Percentiles rank a stretch among this genome's conserved stretches.
phyloP scores from a whole-genome alignment of 92 coral and sea anemone species.

The Pocillopora grandis region DNA sequence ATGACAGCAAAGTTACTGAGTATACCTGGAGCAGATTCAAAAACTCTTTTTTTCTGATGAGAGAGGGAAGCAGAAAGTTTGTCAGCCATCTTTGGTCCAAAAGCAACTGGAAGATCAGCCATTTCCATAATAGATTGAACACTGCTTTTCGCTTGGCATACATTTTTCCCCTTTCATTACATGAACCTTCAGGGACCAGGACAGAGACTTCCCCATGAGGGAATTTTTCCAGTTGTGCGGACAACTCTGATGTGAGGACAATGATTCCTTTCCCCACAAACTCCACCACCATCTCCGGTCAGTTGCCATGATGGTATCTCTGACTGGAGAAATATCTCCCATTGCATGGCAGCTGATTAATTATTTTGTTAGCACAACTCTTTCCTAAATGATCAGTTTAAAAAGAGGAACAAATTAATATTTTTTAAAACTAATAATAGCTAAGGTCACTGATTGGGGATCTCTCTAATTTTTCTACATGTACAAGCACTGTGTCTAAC shows the following conservation, averaged over 20 bases:
- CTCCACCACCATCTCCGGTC: neutral
- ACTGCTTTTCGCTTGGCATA: neutral
- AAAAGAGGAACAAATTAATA: too few species aligned
- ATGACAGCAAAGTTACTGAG: neutral
- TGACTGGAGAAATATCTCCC: neutral
- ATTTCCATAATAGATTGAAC: neutral
- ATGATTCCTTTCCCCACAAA: neutral
- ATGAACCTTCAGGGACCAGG: neutral
- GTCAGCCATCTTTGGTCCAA: neutral
- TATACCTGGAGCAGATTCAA: neutral
- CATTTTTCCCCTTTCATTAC: neutral
- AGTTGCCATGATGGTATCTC: slow-evolving; percentile 1
- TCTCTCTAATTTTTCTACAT: too few species aligned
- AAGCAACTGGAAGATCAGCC: slow-evolving; percentile 1
- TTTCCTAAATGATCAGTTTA: too few species aligned
- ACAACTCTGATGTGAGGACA: neutral
- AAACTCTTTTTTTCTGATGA: neutral
- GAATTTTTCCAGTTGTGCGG: neutral
- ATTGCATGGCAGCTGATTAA: neutral
- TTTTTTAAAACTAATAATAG: too few species aligned
- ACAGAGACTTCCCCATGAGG: neutral
- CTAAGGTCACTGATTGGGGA: too few species aligned
- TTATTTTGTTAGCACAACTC: too few species aligned
- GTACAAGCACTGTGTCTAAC: too few species aligned
- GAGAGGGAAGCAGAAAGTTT: neutral